Percentiles rank a stretch among this genome's conserved stretches.
phyloP scores from a whole-genome alignment of 1,140 invertebrate species.

The Nomia melanderi region DNA sequence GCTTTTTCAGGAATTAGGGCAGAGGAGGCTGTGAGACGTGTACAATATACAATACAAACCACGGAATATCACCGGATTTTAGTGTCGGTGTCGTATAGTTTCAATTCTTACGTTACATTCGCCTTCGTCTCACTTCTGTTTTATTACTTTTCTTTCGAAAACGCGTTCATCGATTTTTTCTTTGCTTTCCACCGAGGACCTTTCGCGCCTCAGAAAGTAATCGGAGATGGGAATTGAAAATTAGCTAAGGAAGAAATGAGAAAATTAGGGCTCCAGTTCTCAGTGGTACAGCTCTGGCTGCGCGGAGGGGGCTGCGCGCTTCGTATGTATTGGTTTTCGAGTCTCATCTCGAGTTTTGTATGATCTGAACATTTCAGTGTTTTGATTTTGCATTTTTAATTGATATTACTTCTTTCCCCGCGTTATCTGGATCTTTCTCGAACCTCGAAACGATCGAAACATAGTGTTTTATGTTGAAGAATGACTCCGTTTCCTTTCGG shows the following conservation, averaged over 20 bases:
- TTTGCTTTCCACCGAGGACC: no score
- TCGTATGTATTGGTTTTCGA: background rate
- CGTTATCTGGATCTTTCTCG: no score
- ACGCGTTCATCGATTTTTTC: background rate
- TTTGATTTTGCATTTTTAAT: no score
- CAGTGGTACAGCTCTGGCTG: constrained; percentile 23
- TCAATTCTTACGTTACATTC: constrained; percentile 47
- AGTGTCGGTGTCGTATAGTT: constrained; percentile 49
- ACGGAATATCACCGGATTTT: constrained; percentile 74
- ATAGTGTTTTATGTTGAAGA: no score
- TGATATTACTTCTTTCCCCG: no score
- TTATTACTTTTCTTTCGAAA: constrained; percentile 43
- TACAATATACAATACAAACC: constrained; percentile 81
- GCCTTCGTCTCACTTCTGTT: constrained; percentile 29
- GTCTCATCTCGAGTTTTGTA: background rate
- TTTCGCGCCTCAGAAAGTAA: constrained; percentile 36
- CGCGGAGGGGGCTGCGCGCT: background rate
- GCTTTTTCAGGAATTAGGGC: constrained; percentile 30
- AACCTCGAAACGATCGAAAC: no score
- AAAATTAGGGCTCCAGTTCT: constrained; percentile 9
- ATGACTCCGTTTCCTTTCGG: no score
- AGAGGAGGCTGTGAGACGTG: constrained; percentile 70
- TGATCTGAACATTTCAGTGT: no score
- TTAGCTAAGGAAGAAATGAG: background rate
- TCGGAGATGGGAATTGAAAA: background rate